A percentile compares a stretch with the other conserved stretches of the same genome.
Evolutionary conservation across 2,797 vertebrate genomes (phyloP).

Genomic region (Syndactyla subalaris): DNA sequence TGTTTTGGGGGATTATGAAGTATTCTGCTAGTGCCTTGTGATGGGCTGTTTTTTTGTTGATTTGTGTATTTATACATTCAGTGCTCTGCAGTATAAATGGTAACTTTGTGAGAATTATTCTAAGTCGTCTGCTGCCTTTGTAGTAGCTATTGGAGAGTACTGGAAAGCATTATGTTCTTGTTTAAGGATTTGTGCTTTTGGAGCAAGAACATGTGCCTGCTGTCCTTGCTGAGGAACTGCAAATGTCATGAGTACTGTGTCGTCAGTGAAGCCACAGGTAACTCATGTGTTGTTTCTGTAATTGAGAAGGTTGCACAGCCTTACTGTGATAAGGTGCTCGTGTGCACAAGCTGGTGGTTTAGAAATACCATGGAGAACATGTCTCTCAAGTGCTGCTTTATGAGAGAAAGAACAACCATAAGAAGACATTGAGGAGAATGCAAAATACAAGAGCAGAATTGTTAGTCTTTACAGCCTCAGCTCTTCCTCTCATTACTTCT

Average conservation of each 20-base stretch:
- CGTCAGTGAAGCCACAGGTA: background rate
- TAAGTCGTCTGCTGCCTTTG: background rate
- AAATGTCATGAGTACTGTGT: background rate
- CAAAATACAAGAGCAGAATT: background rate
- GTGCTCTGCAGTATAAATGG: background rate
- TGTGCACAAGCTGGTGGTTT: background rate
- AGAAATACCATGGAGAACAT: background rate
- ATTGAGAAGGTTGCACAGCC: background rate
- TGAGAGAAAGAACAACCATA: background rate
- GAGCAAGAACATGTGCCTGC: background rate
- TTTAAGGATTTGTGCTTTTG: background rate
- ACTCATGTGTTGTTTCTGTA: background rate
- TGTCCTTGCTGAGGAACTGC: background rate
- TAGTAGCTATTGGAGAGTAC: background rate
- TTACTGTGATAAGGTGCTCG: background rate
- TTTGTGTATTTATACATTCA: background rate
- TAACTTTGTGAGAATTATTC: background rate
- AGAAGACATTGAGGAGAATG: background rate
- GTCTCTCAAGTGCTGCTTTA: background rate
- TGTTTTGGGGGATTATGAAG: background rate
- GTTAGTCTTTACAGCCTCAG: background rate
- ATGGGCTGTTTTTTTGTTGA: background rate
- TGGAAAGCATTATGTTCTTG: background rate
- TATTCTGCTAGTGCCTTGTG: background rate
- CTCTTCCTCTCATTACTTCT: background rate